Conservation (phyloP, 2,113 vertebrate species). For the Cyanistes caeruleus region DNA sequence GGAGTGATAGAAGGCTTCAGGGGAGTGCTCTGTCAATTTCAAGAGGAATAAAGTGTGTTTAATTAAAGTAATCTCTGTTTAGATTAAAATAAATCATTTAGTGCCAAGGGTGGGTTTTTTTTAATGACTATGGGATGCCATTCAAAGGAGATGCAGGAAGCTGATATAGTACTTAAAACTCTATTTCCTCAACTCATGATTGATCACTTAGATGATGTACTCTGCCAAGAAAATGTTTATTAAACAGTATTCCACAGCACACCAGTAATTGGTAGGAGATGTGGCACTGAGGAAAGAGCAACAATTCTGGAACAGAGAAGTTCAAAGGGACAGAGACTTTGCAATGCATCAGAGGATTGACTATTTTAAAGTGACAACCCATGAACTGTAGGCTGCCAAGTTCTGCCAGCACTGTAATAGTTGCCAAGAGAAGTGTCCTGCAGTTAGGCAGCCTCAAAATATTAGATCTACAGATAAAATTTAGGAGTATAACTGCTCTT, state of each 20-base stretch:
- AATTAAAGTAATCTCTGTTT: conserved; percentile 74
- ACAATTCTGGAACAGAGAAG: neutral
- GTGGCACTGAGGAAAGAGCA: neutral
- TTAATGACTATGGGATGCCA: conserved; percentile 47
- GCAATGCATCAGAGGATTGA: neutral
- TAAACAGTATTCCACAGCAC: conserved; percentile 42
- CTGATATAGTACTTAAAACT: conserved; percentile 37
- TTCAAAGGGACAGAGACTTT: neutral
- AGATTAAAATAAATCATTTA: conserved; percentile 68
- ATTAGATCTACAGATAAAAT: neutral
- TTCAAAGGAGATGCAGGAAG: conserved; percentile 50
- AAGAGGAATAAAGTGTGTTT: conserved; percentile 65
- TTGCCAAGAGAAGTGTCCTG: neutral
- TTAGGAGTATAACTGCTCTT: neutral
- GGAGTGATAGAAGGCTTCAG: conserved; percentile 42
- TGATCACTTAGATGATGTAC: neutral
- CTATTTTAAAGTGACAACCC: neutral
- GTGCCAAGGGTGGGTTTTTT: neutral
- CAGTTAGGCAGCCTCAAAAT: neutral
- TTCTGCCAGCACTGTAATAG: neutral
- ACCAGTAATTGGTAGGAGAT: conserved; percentile 21
- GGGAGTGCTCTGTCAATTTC: conserved; percentile 54
- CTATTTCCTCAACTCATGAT: conserved; percentile 23
- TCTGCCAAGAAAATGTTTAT: conserved; percentile 63
- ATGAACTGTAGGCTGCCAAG: neutral